A percentile compares a stretch with the other conserved stretches of the same genome.
phyloP scores from a whole-genome alignment of 2,113 vertebrate genomes.

The Daboia siamensis region DNA sequence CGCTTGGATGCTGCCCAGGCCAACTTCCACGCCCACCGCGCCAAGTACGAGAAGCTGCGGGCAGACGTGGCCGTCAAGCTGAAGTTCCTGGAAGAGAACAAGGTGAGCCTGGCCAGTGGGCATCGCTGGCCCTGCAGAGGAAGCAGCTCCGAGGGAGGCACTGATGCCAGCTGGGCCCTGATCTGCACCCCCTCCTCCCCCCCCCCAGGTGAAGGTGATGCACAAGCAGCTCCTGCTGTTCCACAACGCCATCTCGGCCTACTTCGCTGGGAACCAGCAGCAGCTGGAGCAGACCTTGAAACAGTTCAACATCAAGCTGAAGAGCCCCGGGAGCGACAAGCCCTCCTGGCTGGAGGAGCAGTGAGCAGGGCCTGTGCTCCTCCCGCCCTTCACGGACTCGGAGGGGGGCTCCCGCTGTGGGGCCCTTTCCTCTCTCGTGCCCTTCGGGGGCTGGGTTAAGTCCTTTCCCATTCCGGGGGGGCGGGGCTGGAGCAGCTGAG shows the following conservation, averaged over 20 bases:
- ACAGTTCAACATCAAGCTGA: constrained; percentile 95
- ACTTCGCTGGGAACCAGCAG: constrained; percentile 97
- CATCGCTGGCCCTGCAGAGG: neutral
- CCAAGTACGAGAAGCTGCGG: constrained; percentile 92
- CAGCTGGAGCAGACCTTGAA: constrained; percentile 94
- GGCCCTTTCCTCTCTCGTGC: neutral
- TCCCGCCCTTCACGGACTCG: constrained; percentile 25
- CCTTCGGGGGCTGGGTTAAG: neutral
- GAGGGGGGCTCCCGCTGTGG: neutral
- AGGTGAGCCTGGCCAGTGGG: constrained; percentile 67
- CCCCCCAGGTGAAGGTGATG: constrained; percentile 93
- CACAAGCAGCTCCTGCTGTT: constrained; percentile 97
- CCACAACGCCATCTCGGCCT: constrained; percentile 95
- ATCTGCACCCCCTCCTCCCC: no score
- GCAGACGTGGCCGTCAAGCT: constrained; percentile 93
- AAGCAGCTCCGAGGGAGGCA: no score
- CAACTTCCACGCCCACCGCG: constrained; percentile 89
- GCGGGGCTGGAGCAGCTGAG: neutral
- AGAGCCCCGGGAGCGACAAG: constrained; percentile 86
- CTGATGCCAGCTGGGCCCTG: neutral
- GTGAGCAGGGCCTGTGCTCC: constrained; percentile 57
- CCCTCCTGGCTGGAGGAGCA: constrained; percentile 99
- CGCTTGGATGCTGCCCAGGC: constrained; percentile 86
- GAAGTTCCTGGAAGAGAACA: constrained; percentile 97
- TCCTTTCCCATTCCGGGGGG: neutral